Base-by-base conservation (phyloP, 2,797 vertebrate genomes). In the Mionectes olivaceus region DNA sequence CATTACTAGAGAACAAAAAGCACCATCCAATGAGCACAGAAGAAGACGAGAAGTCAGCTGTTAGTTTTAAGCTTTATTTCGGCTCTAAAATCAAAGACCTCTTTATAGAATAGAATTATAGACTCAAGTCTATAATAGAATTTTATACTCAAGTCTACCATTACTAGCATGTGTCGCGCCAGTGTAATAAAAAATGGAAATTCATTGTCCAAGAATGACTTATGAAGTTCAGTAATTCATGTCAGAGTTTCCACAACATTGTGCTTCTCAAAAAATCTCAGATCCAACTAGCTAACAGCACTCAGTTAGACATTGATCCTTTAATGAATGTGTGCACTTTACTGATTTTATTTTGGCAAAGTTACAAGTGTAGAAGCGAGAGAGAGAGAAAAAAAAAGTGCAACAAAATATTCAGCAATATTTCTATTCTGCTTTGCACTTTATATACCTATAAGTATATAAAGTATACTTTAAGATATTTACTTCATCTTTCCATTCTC, bases 331-430 rank as follows among this genome's bases (percentile, higher is more conserved):
- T 3, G 1, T 91, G 89, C 63, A 89, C 74, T 92, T 86, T 57
- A 91, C 81, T 94, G 81, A 75, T 90, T 94, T 95, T 93, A 84
- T 89, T 93, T 91, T 94, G 83, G 86, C 81, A 84, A 60, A n/a
- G 61, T 82, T 96, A 90, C 92, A 96, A 93, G 67, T 21, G 25
- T 67, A 64, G 60, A 87, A 79, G 46, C 4, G 7, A 63, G 44
- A 14, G 35, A 87, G 47, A 17, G 35, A 88, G 44, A 46, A 53
- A 78, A 50, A 92, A 75, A 52, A 86, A 24, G 32, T 87, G 71
- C 87, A 33, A 53, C 63, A 64, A 87, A 95, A 95, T 82, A 88
- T 57, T 83, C 77, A 81, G 73, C 10, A 73, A 67, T n/a, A 52
- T 73, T 90, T 95, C 65, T 77, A 70, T 71, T 92, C 83, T 95